Evolutionary conservation across 2,888 invertebrate genomes (phyloP), one percentile per base, ranked within the genome.

Genomic region (Synergus japonicus): DNA sequence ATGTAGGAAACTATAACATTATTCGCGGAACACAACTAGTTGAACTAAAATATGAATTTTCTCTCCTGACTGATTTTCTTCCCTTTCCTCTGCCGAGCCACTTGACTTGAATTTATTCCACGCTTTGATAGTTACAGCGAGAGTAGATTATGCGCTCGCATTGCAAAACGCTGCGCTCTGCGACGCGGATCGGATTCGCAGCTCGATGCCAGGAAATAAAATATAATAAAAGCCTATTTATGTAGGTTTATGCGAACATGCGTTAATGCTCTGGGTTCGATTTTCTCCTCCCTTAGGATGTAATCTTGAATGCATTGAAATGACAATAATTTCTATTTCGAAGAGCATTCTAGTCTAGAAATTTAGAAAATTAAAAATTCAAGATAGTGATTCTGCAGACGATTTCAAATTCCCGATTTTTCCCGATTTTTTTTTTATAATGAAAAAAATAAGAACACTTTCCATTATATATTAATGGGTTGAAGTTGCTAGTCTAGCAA

Each of bases 81-180:
- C n/a, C 58, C 18, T 58, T 18, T 66, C 15, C 10, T 44, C 41
- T 37, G 5, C 5, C 37, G 5, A 5, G 5, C 37, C 37, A 5
- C 37, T 18, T n/a, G 41, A 18, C 18, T 66, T 66, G 4, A 66
- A 10, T 66, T 66, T 44, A 66, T 66, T 66, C 13, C 66, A 41
- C 18, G 41, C 66, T 66, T 65, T 66, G 18, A 66, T 66, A 18
- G 43, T 44, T 66, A 18, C n/a, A 43, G n/a, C 66, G n/a, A 41
- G 66, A 66, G 66, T 66, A 18, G 66, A 66, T 66, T 66, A 66
- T 10, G 15, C 66, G 41, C 66, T 66, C 15, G n/a, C 13, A 66
- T 66, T 66, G 66, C 66, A 12, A 66, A 66, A 66, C 43, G 13
- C 15, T 58, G 58, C 58, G 58, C 58, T 58, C 58, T 58, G 58